Base-by-base conservation (phyloP, 2,888 invertebrate genomes). In the Lumbricus terrestris region DNA sequence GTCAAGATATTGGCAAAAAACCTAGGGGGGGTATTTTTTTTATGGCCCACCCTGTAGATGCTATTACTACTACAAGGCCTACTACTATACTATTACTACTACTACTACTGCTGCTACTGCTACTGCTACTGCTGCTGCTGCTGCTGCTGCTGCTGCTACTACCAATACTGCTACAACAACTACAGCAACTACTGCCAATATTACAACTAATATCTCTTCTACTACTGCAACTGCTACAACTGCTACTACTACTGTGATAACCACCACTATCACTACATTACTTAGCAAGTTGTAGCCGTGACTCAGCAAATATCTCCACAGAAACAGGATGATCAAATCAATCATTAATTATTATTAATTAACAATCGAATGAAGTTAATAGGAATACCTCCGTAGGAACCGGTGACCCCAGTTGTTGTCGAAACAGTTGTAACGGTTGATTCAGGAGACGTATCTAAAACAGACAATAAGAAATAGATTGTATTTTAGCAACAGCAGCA, bases 341-440 rank as follows among this genome's bases (percentile, higher is more conserved):
- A 2, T 42, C 18, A 42, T 2, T 16, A 42, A 42, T 42, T 11
- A 42, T 42, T 11, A 42, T 47, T 47, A 47, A 47, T 54, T 82
- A 89, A n/a, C 37, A 47, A 89, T 54, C 13, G 15, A 40, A 40
- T 20, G 23, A 15, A 47, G n/a, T n/a, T 33, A 20, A 69, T 16
- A 18, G 16, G 13, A 34, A 83, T 82, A 83, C 89, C 89, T 38
- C 40, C 85, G 23, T n/a, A 85, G 6, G 35, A 0, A 3, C 85
- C 40, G 29, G 83, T 35, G 0, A 82, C 20, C 4, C 38, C 82
- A 4, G 83, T 42, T 13, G 82, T 69, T 16, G 90, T 85, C 69
- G 90, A 35, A 20, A 42, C 82, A 29, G 89, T 47, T 82, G 54
- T 38, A 33, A 40, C 37, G n/a, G 90, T 88, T 16, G 89, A 35